phyloP scores from a whole-genome alignment of 2,888 invertebrate species.

The Dysmachus trigonus region DNA sequence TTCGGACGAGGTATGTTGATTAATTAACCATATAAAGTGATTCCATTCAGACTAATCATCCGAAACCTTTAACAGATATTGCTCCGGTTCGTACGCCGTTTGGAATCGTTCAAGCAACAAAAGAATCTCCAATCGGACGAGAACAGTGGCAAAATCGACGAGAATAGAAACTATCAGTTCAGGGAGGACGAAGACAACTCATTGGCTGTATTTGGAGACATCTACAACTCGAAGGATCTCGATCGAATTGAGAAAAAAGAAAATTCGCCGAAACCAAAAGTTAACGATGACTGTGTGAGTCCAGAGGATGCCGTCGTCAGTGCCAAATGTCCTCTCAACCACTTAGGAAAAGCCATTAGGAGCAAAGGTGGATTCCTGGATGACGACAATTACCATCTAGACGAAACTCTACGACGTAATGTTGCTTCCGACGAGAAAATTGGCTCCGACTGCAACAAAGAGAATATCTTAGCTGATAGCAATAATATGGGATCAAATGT shows the following conservation, averaged over 20 bases:
- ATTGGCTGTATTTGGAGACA: background rate
- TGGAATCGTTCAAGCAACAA: constrained; percentile 50
- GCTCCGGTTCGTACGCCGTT: constrained; percentile 48
- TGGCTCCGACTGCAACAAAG: constrained; percentile 23
- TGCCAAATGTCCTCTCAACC: background rate
- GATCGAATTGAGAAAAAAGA: background rate
- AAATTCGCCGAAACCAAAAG: background rate
- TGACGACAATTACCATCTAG: background rate
- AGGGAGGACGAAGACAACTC: background rate
- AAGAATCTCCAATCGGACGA: constrained; percentile 22
- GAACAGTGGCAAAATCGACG: background rate
- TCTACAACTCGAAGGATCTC: background rate
- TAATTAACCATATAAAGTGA: background rate
- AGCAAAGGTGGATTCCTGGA: background rate
- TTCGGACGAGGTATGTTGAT: constrained; percentile 47
- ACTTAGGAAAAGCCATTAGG: background rate
- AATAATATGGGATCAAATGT: constrained; percentile 79
- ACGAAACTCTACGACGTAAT: background rate
- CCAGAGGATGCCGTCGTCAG: background rate
- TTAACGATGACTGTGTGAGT: background rate
- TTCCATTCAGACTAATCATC: background rate
- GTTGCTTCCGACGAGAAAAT: constrained; percentile 10
- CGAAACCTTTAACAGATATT: constrained; percentile 46
- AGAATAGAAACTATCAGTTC: constrained; percentile 19
- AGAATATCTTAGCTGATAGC: constrained; percentile 22